These are phyloP conservation scores for Pammene fasciana DNA, from an alignment of 2,888 invertebrate genomes.

Conservation along the genomic window DNA sequence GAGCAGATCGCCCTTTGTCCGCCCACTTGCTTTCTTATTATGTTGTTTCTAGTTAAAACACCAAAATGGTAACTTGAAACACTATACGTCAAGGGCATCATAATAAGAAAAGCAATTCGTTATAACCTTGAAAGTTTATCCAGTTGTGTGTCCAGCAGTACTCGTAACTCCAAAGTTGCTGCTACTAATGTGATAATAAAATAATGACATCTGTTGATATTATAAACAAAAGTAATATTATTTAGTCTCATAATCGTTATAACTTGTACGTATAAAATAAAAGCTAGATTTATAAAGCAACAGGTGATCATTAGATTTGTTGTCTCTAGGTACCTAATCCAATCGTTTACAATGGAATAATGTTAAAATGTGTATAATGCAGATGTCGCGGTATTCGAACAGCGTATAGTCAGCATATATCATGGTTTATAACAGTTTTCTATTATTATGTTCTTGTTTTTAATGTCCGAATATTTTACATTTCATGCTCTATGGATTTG, in stretches of 20 bases:
- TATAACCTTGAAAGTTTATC: constrained; percentile 67
- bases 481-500: constrained; percentile 75
- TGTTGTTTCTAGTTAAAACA: constrained; percentile 51
- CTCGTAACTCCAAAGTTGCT: constrained; percentile 81
- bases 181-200: constrained; percentile 53
- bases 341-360: constrained; percentile 27
- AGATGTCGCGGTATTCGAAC: constrained; percentile 38
- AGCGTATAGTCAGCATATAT: constrained; percentile 33
- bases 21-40: constrained; percentile 81
- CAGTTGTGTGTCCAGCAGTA: constrained; percentile 78
- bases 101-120: constrained; percentile 78
- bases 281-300: constrained; percentile 2
- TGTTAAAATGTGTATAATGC: constrained; percentile 24
- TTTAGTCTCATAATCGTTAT: background rate
- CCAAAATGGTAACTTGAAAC: constrained; percentile 37
- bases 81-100: constrained; percentile 55
- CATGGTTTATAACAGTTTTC: constrained; percentile 29
- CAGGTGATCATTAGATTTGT: constrained; percentile 34
- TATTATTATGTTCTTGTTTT: constrained; percentile 37
- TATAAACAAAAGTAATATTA: background rate
- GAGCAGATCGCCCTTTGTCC: constrained; percentile 76
- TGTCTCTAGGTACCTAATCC: constrained; percentile 21
- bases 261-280: background rate
- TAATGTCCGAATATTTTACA: constrained; percentile 39
- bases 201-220: constrained; percentile 61